phyloP scores from a whole-genome alignment of 2,888 invertebrate species.

The Crocallis elinguaria region DNA sequence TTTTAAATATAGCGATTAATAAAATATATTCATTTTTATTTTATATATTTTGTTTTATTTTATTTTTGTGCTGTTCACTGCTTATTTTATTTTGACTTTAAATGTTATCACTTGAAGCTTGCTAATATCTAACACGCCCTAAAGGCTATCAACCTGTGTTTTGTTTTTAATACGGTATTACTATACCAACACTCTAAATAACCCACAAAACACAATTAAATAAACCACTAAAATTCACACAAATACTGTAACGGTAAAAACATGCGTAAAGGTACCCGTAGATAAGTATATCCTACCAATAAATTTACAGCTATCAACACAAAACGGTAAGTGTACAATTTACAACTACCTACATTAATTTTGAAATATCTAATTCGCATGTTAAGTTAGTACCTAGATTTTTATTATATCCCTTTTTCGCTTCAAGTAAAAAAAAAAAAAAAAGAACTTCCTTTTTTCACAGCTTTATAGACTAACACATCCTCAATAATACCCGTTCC shows the following conservation, averaged over 20 bases:
- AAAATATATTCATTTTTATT: constrained; percentile 84
- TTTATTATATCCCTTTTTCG: background rate
- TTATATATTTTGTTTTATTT: constrained; percentile 81
- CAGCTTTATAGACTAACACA: constrained; percentile 1
- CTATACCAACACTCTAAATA: background rate
- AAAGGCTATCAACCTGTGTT: background rate
- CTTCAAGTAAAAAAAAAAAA: background rate
- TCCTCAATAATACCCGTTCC: constrained; percentile 19
- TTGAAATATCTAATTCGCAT: constrained; percentile 14
- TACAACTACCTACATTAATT: background rate
- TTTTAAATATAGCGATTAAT: constrained; percentile 75
- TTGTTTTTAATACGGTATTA: background rate
- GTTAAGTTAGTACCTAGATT: background rate
- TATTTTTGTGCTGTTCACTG: constrained; percentile 56
- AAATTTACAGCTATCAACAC: constrained; percentile 20
- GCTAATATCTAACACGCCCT: constrained; percentile 1
- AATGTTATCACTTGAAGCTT: constrained; percentile 2
- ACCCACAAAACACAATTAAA: background rate
- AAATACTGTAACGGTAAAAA: too few relatives aligned
- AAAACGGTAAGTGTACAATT: constrained; percentile 17
- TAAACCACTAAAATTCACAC: too few relatives aligned
- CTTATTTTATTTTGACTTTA: constrained; percentile 7
- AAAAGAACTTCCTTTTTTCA: background rate
- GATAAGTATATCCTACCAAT: background rate
- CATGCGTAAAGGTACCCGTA: background rate